These are phyloP conservation scores for Metopia argyrocephala DNA, from an alignment of 2,888 invertebrate genomes.

Conservation along the genomic window DNA sequence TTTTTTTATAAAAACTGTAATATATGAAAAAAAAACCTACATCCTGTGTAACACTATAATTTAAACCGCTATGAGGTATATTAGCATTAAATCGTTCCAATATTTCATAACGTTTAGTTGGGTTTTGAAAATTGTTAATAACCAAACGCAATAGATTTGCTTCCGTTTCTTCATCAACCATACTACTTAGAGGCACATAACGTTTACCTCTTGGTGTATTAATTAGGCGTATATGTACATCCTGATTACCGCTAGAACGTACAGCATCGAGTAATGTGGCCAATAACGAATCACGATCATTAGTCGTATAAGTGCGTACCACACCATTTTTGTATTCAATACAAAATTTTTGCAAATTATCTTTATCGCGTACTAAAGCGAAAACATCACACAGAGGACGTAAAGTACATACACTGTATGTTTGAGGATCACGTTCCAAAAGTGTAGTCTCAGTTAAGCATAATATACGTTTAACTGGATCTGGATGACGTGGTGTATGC, in stretches of 20 bases:
- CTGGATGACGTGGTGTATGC: slow-evolving; percentile 88
- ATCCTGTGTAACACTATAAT: slow-evolving; percentile 97
- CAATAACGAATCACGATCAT: slow-evolving; percentile 96
- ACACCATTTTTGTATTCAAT: slow-evolving; percentile 97
- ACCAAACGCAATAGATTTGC: slow-evolving; percentile 85
- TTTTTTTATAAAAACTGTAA: too few relatives aligned
- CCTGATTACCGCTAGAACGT: slow-evolving; percentile 96
- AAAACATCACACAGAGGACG: slow-evolving; percentile 91
- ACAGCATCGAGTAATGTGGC: slow-evolving; percentile 98
- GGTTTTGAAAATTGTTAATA: slow-evolving; percentile 80
- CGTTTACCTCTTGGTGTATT: slow-evolving; percentile 91
- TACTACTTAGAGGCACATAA: slow-evolving; percentile 91
- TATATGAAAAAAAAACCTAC: slow-evolving; percentile 81
- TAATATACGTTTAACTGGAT: slow-evolving; percentile 91
- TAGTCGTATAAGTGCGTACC: slow-evolving; percentile 91
- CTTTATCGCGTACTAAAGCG: slow-evolving; percentile 92
- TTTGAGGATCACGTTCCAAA: slow-evolving; percentile 97
- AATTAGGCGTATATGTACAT: slow-evolving; percentile 94
- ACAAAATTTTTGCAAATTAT: slow-evolving; percentile 94
- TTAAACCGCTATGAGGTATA: slow-evolving; percentile 97
- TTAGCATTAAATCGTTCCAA: slow-evolving; percentile 98
- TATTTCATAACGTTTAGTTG: slow-evolving; percentile 85
- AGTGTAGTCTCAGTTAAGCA: slow-evolving; percentile 97
- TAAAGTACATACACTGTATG: slow-evolving; percentile 95
- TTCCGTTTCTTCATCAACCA: slow-evolving; percentile 98